Percentiles rank a stretch among this genome's conserved stretches.
Conservation (phyloP, 1,140 invertebrate genomes). For the Ceratosolen fusciceps region DNA sequence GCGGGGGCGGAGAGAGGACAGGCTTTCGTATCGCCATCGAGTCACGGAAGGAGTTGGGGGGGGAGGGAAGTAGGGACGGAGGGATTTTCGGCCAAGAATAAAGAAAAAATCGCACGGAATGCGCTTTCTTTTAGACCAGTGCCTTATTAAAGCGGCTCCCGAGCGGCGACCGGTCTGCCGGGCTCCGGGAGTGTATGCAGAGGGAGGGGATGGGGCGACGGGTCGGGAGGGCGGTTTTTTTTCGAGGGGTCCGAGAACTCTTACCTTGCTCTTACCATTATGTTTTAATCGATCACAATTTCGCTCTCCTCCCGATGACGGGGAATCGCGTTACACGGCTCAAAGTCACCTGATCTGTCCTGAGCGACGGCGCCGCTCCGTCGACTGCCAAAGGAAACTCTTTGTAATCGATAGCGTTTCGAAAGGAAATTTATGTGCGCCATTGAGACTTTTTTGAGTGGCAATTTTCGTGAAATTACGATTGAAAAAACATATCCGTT, state of each 20-base stretch:
- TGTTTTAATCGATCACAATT: conserved; percentile 6
- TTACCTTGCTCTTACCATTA: too few species aligned
- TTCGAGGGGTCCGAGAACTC: not conserved
- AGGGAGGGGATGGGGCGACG: not conserved
- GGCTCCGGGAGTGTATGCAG: too few species aligned
- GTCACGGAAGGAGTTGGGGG: too few species aligned
- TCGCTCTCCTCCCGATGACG: not conserved
- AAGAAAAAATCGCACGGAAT: not conserved
- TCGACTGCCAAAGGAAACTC: not conserved
- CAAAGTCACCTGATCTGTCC: too few species aligned
- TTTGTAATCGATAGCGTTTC: not conserved
- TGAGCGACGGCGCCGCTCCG: not conserved
- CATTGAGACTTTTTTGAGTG: not conserved
- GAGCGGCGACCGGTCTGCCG: too few species aligned
- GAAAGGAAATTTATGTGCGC: not conserved
- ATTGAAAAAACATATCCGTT: not conserved
- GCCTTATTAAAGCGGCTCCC: too few species aligned
- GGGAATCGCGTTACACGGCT: too few species aligned
- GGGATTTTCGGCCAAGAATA: too few species aligned
- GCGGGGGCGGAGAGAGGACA: not conserved
- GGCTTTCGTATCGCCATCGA: not conserved
- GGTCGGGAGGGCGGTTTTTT: not conserved
- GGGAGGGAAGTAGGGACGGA: too few species aligned
- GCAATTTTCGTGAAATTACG: not conserved
- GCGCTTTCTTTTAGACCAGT: not conserved